Conservation (phyloP, 2,797 vertebrate genomes). For the Helostoma temminkii region DNA sequence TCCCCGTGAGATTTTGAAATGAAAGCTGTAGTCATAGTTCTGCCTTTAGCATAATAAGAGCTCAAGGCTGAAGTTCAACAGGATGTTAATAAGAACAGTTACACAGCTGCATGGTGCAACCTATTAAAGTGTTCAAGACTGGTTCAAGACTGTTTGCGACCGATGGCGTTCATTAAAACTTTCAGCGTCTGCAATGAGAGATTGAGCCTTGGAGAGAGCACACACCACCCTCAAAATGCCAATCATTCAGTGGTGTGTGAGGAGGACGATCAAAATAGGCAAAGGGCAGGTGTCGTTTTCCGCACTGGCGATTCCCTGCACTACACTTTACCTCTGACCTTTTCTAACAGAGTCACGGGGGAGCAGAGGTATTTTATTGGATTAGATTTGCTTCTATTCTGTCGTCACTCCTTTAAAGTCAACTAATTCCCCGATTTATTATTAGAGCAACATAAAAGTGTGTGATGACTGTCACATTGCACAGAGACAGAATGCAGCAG, state of each 20-base stretch:
- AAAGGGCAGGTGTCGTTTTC: conserved; percentile 85
- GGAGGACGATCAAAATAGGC: conserved; percentile 82
- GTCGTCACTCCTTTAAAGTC: conserved; percentile 23
- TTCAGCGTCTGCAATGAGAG: neutral
- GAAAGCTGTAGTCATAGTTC: conserved; percentile 31
- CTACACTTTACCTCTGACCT: conserved; percentile 83
- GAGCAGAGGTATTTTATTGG: conserved; percentile 45
- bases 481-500: conserved; percentile 11
- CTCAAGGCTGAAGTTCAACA: conserved; percentile 21
- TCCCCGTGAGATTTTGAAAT: conserved; percentile 29
- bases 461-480: conserved; percentile 15
- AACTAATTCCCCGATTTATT: conserved; percentile 49
- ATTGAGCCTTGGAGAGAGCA: conserved; percentile 20
- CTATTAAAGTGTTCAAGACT: neutral
- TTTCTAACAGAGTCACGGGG: conserved; percentile 66
- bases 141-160: conserved; percentile 5
- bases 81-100: conserved; percentile 11
- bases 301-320: conserved; percentile 64
- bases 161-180: neutral
- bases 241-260: conserved; percentile 66
- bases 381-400: conserved; percentile 34
- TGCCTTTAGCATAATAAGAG: conserved; percentile 29
- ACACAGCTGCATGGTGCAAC: neutral
- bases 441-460: conserved; percentile 35
- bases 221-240: conserved; percentile 66